Percentiles rank a stretch among this genome's conserved stretches.
phyloP scores from a whole-genome alignment of 2,797 vertebrate genomes.

The Menidia menidia region DNA sequence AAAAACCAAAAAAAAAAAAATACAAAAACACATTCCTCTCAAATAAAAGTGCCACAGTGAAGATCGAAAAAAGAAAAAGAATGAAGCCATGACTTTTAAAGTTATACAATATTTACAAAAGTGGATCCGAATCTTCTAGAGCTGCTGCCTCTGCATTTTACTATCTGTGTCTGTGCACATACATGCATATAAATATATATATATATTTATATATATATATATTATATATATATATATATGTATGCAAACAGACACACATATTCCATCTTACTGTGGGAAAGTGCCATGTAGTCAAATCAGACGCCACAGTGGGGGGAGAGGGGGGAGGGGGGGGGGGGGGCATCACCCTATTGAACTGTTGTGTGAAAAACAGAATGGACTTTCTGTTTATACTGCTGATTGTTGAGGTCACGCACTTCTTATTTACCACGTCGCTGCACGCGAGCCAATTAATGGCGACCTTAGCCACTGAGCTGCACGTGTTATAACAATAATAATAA shows the following conservation, averaged over 20 bases:
- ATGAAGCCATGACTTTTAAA: slow-evolving; percentile 79
- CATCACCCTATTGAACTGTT: slow-evolving; percentile 39
- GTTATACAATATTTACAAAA: slow-evolving; percentile 87
- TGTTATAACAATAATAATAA: slow-evolving; percentile 51
- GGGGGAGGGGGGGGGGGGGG: slow-evolving; percentile 29
- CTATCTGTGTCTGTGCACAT: neutral
- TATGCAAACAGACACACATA: no score
- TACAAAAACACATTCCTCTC: slow-evolving; percentile 53
- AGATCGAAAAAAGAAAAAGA: slow-evolving; percentile 35
- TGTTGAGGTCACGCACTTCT: slow-evolving; percentile 51
- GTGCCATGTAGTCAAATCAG: slow-evolving; percentile 75
- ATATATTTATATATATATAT: no score
- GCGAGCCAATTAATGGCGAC: slow-evolving; percentile 26
- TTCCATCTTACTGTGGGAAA: slow-evolving; percentile 69
- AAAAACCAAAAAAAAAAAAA: slow-evolving; percentile 61
- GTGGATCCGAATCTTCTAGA: slow-evolving; percentile 73
- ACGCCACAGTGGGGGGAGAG: slow-evolving; percentile 55
- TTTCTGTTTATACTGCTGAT: slow-evolving; percentile 45
- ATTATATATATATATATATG: no score
- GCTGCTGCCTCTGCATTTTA: slow-evolving; percentile 55
- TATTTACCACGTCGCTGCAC: slow-evolving; percentile 37
- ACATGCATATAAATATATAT: no score
- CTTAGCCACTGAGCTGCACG: slow-evolving; percentile 39
- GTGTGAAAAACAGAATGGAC: slow-evolving; percentile 27
- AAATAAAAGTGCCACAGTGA: slow-evolving; percentile 85